A percentile compares a stretch with the other conserved stretches of the same genome.
Evolutionary conservation across 2,888 invertebrate genomes (phyloP).

Genomic region (Rhorus exstirpatorius): DNA sequence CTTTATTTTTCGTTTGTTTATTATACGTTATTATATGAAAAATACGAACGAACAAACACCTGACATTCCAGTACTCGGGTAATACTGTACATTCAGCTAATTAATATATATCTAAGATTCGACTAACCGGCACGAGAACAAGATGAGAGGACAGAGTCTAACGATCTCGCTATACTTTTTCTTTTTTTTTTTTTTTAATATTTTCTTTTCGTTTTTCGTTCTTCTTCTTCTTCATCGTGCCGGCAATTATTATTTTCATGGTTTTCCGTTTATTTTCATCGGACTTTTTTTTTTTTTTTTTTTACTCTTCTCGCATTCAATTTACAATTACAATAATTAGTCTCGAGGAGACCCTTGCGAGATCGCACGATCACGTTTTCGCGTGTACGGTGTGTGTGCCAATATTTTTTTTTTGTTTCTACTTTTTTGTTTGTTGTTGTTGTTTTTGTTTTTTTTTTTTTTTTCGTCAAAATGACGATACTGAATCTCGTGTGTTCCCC

Average conservation of each 20-base stretch:
- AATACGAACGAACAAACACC: slow-evolving; percentile 73
- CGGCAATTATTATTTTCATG: slow-evolving; percentile 71
- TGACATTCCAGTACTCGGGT: slow-evolving; percentile 75
- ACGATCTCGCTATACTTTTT: slow-evolving; percentile 65
- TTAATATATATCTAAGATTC: slow-evolving; percentile 72
- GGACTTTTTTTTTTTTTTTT: slow-evolving; percentile 47
- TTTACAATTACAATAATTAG: slow-evolving; percentile 66
- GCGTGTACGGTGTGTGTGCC: slow-evolving; percentile 40
- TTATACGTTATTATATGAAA: slow-evolving; percentile 72
- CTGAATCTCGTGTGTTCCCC: slow-evolving; percentile 51
- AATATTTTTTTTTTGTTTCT: slow-evolving; percentile 25
- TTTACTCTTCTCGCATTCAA: slow-evolving; percentile 51
- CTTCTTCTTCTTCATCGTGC: slow-evolving; percentile 56
- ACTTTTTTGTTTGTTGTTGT: slow-evolving; percentile 1
- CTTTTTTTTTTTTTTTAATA: neutral
- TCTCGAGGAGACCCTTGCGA: slow-evolving; percentile 67
- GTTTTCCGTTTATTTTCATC: slow-evolving; percentile 61
- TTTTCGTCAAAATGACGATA: slow-evolving; percentile 54
- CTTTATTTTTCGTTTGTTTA: slow-evolving; percentile 71
- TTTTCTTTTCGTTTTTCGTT: slow-evolving; percentile 46
- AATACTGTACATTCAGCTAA: slow-evolving; percentile 75
- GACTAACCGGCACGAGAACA: slow-evolving; percentile 71
- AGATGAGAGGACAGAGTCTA: slow-evolving; percentile 67
- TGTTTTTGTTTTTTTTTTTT: neutral
- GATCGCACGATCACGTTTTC: slow-evolving; percentile 60